Evolutionary conservation across 2,888 invertebrate species (phyloP).

Genomic region (Yponomeuta cagnagella): DNA sequence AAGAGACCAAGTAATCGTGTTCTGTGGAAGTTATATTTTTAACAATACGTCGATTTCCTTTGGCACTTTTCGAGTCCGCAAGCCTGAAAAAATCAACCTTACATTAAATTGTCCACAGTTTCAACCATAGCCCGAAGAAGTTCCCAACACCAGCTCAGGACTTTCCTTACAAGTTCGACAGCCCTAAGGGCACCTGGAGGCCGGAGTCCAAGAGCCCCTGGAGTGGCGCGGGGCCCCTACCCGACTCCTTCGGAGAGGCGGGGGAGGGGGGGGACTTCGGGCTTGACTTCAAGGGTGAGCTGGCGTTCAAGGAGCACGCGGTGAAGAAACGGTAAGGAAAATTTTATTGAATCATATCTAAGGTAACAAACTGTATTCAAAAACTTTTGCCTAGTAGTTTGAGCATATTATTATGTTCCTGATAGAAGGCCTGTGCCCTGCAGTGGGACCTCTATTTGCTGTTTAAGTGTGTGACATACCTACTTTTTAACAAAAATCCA

Average conservation of each 20-base stretch:
- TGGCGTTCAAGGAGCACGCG: slow-evolving; percentile 31
- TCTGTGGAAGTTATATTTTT: too few species aligned
- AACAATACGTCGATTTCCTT: too few species aligned
- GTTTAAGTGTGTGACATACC: too few species aligned
- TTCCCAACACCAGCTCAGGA: neutral
- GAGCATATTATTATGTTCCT: too few species aligned
- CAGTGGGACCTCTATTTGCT: too few species aligned
- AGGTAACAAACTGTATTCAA: too few species aligned
- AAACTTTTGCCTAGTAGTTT: too few species aligned
- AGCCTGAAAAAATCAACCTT: too few species aligned
- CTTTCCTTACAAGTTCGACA: slow-evolving; percentile 52
- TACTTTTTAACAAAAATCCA: too few species aligned
- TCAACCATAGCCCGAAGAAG: neutral
- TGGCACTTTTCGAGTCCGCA: too few species aligned
- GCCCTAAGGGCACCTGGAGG: slow-evolving; percentile 36
- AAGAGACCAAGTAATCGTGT: too few species aligned
- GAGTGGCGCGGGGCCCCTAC: slow-evolving; percentile 45
- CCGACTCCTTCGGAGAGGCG: slow-evolving; percentile 44
- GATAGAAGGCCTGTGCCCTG: too few species aligned
- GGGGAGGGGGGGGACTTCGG: slow-evolving; percentile 36
- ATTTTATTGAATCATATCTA: neutral
- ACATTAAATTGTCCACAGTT: neutral
- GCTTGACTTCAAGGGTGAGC: slow-evolving; percentile 33
- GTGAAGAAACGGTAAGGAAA: slow-evolving; percentile 34
- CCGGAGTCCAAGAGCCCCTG: slow-evolving; percentile 31